Evolutionary conservation across 2,888 invertebrate genomes (phyloP), one percentile per base, ranked within the genome.

Genomic region (Leptothorax acervorum): DNA sequence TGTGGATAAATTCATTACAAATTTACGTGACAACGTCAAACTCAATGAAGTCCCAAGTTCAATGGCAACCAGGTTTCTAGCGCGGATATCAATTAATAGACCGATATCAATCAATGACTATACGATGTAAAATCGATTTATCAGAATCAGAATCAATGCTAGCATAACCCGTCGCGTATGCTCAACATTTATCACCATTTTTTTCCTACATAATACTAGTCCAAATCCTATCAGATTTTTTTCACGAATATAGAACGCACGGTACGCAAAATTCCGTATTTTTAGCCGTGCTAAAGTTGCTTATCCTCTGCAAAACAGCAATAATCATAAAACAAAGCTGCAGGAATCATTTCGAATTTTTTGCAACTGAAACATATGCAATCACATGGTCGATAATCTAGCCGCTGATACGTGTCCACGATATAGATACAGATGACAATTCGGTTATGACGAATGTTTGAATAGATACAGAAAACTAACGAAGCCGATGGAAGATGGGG

Each of bases 371-470:
- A 75, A 62, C 11, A 4, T 31, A 39, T n/a, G 48, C 71, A 51
- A 42, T 42, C 63, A 62, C 18, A 48, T 82, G 68, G 70, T 83
- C 88, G 65, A 84, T 85, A 84, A 85, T 86, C 68, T 42, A n/a
- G 51, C 3, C 75, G 18, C 23, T 60, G 84, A 82, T 86, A 85
- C 66, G 66, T 71, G 23, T 66, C 28, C 28, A 55, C 55, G 66
- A 75, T 82, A 62, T 63, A 48, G 48, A 76, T 45, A 78, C 31
- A 31, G 45, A 68, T 48, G 62, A 65, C 45, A 48, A 70, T 65
- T 84, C 73, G 87, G 62, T 88, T 81, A 35, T 66, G 28, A 39
- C 53, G 15, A 75, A 84, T 87, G 76, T 87, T 85, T 82, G 85
- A 75, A 68, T 78, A 81, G 84, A 88, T 84, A 82, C 39, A 78